Base-by-base conservation (phyloP, 2,113 vertebrate species). In the Nothoprocta perdicaria region DNA sequence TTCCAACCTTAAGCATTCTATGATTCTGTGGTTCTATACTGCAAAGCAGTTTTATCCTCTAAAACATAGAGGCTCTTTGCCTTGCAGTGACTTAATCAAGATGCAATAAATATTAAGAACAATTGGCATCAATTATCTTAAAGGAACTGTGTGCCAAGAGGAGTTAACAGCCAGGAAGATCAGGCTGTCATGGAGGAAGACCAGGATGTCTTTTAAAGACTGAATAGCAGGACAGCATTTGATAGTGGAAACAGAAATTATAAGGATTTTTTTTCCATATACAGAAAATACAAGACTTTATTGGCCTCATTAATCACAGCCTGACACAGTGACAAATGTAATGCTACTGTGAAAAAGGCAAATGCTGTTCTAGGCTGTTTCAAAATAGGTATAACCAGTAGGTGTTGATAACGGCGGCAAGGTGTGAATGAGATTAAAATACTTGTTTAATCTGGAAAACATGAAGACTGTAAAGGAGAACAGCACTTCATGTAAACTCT, bases 371-470 rank as follows among this genome's bases (percentile, higher is more conserved):
- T 41, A 73, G 43, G 15, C 24, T 52, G 9, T 67, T 86, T 69
- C 40, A 76, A 61, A 80, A 46, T 53, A 68, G 0, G 0, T 8
- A 8, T 80, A 80, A 77, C 35, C 50, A 31, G 43, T 5, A 69
- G 24, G 8, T 60, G 17, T 61, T 27, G 2, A 68, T 46, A 89
- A 61, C 22, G 3, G 5, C 60, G 27, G 19, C 5, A 75, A 81
- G 26, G 17, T 9, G n/a, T 6, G 18, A 0, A 2, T 4, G 15
- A 58, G 4, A 19, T 58, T 4, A 38, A 35, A 35, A 12, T 5
- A 18, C 43, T 55, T 75, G 29, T 63, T 77, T 31, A 4, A 41
- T 55, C 38, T 41, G 33, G 24, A 33, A 73, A 73, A 60, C 11
- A 8, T 5, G 5, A 77, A 61, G 31, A 22, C 21, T 52, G 35